Base-by-base conservation (phyloP, 2,888 invertebrate species). In the Lordiphosa andalusiaca region DNA sequence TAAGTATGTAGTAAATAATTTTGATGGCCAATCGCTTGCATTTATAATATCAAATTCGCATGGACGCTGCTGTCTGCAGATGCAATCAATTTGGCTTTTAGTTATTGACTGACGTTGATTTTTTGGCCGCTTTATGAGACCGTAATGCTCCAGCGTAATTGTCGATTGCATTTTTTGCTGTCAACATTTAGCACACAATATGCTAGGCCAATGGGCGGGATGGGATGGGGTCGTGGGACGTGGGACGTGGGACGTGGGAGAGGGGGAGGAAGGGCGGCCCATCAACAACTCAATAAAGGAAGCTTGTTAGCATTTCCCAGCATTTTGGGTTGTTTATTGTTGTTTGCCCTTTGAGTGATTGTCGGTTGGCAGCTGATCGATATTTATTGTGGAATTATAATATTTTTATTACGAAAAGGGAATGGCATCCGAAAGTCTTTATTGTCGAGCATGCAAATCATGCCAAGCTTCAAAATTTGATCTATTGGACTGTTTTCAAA, bases 41-140 rank as follows among this genome's bases (percentile, higher is more conserved):
- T 80, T 75, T 51, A 71, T 78, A 82, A 80, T 80, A 82, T 80
- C 78, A 82, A 80, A 82, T 82, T 71, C 47, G 16, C 49, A 12
- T 30, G 42, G 25, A 23, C 30, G 30, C 30, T 25, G 49, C 53
- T 56, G 54, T 52, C 49, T 53, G 49, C 59, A 48, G 54, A 53
- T 64, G 58, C 74, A 71, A 71, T 73, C 75, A 67, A 68, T 69
- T 71, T 38, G 46, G 36, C 54, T 33, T 54, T 67, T 54, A 42
- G 63, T 65, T 67, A 57, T 59, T 54, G 72, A 73, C 71, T 73
- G 81, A 73, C 80, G 64, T 81, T 84, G 84, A 84, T 84, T 84
- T 83, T 62, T 65, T 77, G 84, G 81, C 74, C 69, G 75, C 81
- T 58, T 82, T 84, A 82, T 84, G 75, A 81, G 82, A 84, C 82